A percentile compares a stretch with the other conserved stretches of the same genome.
Conservation (phyloP, 2,113 vertebrate species). For the Antennarius striatus region DNA sequence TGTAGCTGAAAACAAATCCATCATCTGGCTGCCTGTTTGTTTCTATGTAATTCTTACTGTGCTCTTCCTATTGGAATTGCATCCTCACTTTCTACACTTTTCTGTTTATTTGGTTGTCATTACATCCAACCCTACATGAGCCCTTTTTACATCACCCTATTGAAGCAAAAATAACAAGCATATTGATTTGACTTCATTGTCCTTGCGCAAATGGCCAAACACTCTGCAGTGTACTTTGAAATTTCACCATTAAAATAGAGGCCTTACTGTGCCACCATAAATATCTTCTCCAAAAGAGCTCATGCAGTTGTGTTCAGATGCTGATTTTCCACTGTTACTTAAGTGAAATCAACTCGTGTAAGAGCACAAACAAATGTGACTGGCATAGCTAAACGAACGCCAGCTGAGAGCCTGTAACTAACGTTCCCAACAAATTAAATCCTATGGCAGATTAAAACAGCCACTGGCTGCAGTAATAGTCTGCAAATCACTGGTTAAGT, state of each 20-base stretch:
- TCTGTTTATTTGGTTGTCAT: background rate
- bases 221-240: background rate
- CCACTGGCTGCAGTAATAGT: conserved; percentile 52
- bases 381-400: conserved; percentile 49
- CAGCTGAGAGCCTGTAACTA: conserved; percentile 51
- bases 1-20: too few species aligned
- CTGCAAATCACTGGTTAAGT: conserved; percentile 69
- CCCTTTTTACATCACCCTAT: background rate
- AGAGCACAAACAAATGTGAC: conserved; percentile 46
- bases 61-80: too few species aligned
- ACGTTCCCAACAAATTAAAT: conserved; percentile 62
- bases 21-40: too few species aligned
- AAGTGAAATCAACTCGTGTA: conserved; percentile 30
- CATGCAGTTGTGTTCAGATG: background rate
- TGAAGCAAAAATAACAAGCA: conserved; percentile 1
- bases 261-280: background rate
- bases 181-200: conserved; percentile 12
- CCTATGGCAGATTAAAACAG: conserved; percentile 67
- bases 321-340: conserved; percentile 10
- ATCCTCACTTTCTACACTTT: background rate
- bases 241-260: conserved; percentile 17
- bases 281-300: background rate
- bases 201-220: conserved; percentile 24
- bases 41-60: too few species aligned
- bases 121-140: conserved; percentile 1